These are phyloP conservation scores for Cordilura impudica DNA, from an alignment of 2,888 invertebrate genomes.

Conservation along the genomic window DNA sequence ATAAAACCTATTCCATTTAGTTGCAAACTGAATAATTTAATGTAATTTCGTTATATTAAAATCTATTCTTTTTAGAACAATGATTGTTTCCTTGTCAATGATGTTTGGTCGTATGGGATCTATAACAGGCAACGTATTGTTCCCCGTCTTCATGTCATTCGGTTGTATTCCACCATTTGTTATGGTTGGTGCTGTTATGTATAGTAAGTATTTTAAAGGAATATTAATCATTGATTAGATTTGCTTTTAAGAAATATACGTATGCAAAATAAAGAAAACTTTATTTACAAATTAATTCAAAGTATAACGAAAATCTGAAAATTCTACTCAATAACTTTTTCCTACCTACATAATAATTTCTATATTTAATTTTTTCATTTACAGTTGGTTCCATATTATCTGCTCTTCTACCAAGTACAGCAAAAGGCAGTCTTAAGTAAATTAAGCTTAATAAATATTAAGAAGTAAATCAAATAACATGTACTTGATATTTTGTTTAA, in stretches of 20 bases:
- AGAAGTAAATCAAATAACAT: no score
- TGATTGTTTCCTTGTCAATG: constrained; percentile 84
- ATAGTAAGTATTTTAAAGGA: constrained; percentile 80
- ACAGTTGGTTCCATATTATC: constrained; percentile 64
- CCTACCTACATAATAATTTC: neutral
- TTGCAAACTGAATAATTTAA: no score
- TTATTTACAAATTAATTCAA: no score
- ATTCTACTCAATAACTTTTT: neutral
- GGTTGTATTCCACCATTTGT: constrained; percentile 85
- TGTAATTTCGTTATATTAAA: no score
- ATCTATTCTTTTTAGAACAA: constrained; percentile 79
- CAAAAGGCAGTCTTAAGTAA: constrained; percentile 60
- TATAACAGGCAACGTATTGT: constrained; percentile 83
- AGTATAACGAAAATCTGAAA: neutral
- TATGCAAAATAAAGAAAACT: no score
- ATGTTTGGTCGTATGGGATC: constrained; percentile 85
- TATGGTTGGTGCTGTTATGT: constrained; percentile 81
- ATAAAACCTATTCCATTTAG: no score
- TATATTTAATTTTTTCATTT: constrained; percentile 26
- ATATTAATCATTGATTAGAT: neutral
- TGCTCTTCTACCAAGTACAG: constrained; percentile 63
- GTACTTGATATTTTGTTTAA: no score
- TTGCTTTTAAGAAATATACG: no score
- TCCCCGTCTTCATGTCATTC: constrained; percentile 82
- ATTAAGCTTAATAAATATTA: neutral